These are phyloP conservation scores for Aselliscus stoliczkanus DNA, from an alignment of 2,797 vertebrate genomes.

Conservation along the genomic window DNA sequence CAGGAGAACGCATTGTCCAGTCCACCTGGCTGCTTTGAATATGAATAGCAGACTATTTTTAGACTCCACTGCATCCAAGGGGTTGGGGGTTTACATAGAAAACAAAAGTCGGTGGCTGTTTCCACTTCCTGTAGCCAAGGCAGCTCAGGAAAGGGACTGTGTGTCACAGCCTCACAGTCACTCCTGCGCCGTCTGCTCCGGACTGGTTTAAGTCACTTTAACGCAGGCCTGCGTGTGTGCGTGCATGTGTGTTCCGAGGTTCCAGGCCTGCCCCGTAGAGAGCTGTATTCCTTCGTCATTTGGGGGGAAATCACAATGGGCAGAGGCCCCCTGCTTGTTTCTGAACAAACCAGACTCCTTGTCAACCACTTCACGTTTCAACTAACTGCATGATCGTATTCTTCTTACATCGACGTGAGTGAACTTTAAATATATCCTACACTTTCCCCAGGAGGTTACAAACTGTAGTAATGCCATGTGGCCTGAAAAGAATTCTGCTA, in stretches of 20 bases:
- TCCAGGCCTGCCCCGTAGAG: neutral
- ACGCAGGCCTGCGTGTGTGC: rapidly evolving
- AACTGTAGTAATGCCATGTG: rapidly evolving
- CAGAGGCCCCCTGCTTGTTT: neutral
- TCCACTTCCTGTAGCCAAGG: neutral
- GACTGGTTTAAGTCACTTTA: neutral
- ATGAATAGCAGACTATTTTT: neutral
- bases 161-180: rapidly evolving
- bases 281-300: neutral
- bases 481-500: neutral
- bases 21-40: neutral
- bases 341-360: neutral
- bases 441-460: neutral
- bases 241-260: neutral
- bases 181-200: rapidly evolving
- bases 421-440: neutral
- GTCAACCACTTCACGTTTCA: neutral
- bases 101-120: neutral
- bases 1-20: rapidly evolving
- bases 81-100: neutral
- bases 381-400: rapidly evolving
- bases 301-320: rapidly evolving
- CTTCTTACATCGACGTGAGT: rapidly evolving
- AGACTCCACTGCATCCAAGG: neutral
- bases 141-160: neutral